Percentiles rank a stretch among this genome's conserved stretches.
Conservation (phyloP, 2,888 invertebrate species). For the Ophioninae sp. region DNA sequence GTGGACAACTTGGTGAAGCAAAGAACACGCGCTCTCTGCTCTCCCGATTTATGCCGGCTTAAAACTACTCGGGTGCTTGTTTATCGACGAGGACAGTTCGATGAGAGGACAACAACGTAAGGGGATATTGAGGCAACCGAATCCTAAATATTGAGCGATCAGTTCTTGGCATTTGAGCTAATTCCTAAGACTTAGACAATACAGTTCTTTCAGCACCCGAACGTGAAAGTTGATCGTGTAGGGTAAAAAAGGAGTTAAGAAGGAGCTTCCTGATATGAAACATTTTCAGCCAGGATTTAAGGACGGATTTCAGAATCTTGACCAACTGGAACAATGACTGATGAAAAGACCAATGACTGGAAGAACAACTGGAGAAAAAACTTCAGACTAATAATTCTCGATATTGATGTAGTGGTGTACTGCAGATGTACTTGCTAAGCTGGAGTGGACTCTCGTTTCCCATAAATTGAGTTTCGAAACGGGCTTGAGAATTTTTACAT, state of each 20-base stretch:
- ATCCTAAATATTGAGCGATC: background rate
- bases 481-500: background rate
- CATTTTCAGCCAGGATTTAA: background rate
- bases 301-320: background rate
- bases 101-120: background rate
- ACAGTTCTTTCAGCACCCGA: background rate
- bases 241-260: background rate
- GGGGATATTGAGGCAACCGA: background rate
- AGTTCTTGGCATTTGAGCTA: background rate
- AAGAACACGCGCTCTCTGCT: background rate
- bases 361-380: background rate
- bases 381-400: background rate
- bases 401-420: background rate
- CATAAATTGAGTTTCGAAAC: background rate
- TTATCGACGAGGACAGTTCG: background rate
- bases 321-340: background rate
- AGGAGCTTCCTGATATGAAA: background rate
- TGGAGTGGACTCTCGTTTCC: background rate
- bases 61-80: background rate
- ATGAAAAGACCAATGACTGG: background rate
- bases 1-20: background rate
- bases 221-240: background rate
- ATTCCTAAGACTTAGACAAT: background rate
- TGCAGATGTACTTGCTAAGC: background rate
- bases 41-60: constrained; percentile 7